Percentiles rank a stretch among this genome's conserved stretches.
These are phyloP conservation scores for Coreoperca whiteheadi DNA, from an alignment of 2,113 vertebrate genomes.

Conservation along the genomic window DNA sequence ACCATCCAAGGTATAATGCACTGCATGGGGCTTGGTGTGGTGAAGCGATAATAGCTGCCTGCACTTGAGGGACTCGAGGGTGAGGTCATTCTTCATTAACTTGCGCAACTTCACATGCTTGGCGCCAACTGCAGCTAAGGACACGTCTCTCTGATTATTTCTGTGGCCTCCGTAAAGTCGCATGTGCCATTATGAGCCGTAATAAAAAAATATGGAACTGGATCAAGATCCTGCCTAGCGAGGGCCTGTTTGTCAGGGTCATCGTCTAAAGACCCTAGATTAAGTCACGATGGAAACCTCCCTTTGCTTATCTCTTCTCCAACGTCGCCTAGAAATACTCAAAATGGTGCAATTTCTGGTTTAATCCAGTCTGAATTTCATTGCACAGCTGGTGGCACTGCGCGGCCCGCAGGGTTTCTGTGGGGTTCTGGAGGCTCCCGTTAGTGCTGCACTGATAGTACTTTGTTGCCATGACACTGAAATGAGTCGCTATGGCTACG, in stretches of 20 bases:
- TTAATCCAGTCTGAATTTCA: slow-evolving; percentile 17
- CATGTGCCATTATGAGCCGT: slow-evolving; percentile 1
- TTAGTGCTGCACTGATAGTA: not conserved
- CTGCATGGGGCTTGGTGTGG: not conserved
- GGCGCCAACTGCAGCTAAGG: slow-evolving; percentile 30
- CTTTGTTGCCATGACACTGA: slow-evolving; percentile 64
- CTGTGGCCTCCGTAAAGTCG: slow-evolving; percentile 15
- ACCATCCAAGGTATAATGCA: slow-evolving; percentile 24
- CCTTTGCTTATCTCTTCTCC: not conserved
- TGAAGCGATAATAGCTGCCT: slow-evolving; percentile 41
- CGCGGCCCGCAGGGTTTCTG: slow-evolving; percentile 21
- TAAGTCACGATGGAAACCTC: not conserved
- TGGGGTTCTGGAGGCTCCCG: slow-evolving; percentile 6
- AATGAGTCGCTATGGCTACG: slow-evolving; percentile 52
- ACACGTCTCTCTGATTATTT: slow-evolving; percentile 25
- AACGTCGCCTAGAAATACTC: too few species aligned
- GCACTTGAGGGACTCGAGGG: slow-evolving; percentile 37
- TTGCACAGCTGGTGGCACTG: not conserved
- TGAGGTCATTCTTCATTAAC: slow-evolving; percentile 61
- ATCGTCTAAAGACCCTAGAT: not conserved
- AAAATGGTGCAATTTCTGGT: not conserved
- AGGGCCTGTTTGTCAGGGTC: not conserved
- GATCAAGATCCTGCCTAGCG: not conserved
- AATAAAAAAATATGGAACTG: slow-evolving; percentile 11
- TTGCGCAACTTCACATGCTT: slow-evolving; percentile 25